These are phyloP conservation scores for Odontocolon sp. DNA, from an alignment of 2,888 invertebrate genomes.

Conservation along the genomic window DNA sequence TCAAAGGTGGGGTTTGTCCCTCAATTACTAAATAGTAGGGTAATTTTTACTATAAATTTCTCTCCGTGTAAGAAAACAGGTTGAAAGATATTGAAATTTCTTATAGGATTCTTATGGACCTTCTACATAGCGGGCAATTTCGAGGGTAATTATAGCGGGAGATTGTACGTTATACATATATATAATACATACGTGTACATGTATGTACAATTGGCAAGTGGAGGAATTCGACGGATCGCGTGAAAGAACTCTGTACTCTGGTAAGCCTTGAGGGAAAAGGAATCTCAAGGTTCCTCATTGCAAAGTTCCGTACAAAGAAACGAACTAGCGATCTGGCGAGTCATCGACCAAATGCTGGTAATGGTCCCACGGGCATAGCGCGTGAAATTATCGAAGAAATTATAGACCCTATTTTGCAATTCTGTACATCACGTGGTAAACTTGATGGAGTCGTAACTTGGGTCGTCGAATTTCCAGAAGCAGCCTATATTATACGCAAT, in stretches of 20 bases:
- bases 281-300: constrained; percentile 11
- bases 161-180: neutral
- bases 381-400: constrained; percentile 67
- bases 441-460: constrained; percentile 62
- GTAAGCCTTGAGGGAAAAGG: neutral
- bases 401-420: constrained; percentile 62
- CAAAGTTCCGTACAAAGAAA: constrained; percentile 7
- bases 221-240: constrained; percentile 20
- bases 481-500: no score
- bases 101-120: no score
- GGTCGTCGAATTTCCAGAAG: no score
- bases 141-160: constrained; percentile 10
- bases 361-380: constrained; percentile 50
- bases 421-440: neutral
- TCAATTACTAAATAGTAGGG: no score
- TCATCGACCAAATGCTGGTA: constrained; percentile 39
- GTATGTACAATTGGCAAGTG: neutral
- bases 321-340: neutral
- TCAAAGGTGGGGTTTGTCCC: neutral
- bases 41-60: no score
- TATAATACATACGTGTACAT: neutral
- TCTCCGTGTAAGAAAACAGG: no score
- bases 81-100: no score
- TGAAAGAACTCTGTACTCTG: constrained; percentile 2
- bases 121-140: constrained; percentile 2